Conservation (phyloP, 2,113 vertebrate genomes). For the Lampris megalopsis region DNA sequence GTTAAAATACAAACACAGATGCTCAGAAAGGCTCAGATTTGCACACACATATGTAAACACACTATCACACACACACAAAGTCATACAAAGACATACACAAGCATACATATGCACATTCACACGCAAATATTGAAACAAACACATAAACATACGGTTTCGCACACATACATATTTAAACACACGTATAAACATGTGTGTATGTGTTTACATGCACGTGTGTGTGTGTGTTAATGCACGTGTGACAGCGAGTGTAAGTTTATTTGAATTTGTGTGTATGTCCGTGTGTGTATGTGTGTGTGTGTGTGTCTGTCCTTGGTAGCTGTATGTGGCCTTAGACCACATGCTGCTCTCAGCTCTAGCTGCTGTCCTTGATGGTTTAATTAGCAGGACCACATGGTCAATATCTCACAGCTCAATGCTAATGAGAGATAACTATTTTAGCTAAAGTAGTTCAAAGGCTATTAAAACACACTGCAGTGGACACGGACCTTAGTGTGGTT, state of each 20-base stretch:
- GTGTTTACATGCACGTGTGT: too few relatives aligned
- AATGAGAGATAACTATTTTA: conserved; percentile 56
- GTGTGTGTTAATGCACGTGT: too few relatives aligned
- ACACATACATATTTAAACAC: too few relatives aligned
- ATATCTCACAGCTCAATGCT: conserved; percentile 60
- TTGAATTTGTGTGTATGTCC: neutral
- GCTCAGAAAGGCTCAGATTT: too few relatives aligned
- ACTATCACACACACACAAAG: too few relatives aligned
- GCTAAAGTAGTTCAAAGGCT: conserved; percentile 31
- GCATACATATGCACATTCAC: neutral
- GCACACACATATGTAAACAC: too few relatives aligned
- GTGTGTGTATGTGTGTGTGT: conserved; percentile 11
- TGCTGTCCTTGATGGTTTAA: conserved; percentile 71
- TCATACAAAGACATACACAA: neutral
- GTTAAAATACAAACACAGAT: too few relatives aligned
- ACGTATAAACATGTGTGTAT: too few relatives aligned
- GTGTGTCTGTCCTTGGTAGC: conserved; percentile 23
- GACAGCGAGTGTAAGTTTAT: too few relatives aligned
- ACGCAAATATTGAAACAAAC: neutral
- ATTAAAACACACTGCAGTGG: conserved; percentile 6
- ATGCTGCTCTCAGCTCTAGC: conserved; percentile 55
- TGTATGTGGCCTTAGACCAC: conserved; percentile 39
- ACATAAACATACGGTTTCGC: too few relatives aligned
- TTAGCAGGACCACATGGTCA: conserved; percentile 64
- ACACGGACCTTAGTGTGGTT: neutral